phyloP scores from a whole-genome alignment of 2,797 vertebrate species.

The Emys orbicularis region DNA sequence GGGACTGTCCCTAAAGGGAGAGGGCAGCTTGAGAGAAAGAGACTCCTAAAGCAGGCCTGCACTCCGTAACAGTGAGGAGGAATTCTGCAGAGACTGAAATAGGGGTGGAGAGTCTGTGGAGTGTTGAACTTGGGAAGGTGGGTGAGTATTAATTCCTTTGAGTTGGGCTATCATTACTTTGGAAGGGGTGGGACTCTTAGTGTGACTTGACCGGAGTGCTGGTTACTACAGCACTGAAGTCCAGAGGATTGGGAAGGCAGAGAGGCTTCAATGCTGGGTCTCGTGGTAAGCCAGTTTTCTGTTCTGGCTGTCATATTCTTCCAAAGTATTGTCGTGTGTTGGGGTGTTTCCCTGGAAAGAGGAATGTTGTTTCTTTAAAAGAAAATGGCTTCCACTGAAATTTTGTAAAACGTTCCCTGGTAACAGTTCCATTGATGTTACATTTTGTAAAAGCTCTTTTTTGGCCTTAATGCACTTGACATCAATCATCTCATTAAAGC shows the following conservation, averaged over 20 bases:
- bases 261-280: background rate
- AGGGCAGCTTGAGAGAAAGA: no score
- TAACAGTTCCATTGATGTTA: background rate
- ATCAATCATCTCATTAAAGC: background rate
- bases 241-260: background rate
- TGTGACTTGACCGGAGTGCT: background rate
- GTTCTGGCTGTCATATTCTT: background rate
- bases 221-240: background rate
- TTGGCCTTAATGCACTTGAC: background rate
- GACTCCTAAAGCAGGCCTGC: no score
- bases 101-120: background rate
- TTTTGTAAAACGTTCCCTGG: background rate
- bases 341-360: slow-evolving; percentile 3
- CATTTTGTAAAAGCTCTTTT: slow-evolving; percentile 1
- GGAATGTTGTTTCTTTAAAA: slow-evolving; percentile 10
- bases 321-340: background rate
- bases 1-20: no score
- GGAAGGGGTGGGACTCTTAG: background rate
- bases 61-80: background rate
- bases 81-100: background rate
- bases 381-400: background rate
- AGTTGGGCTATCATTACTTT: background rate
- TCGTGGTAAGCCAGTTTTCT: background rate
- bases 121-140: background rate
- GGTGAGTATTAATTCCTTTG: background rate